Percentiles rank a stretch among this genome's conserved stretches.
These are phyloP conservation scores for Xiphias gladius DNA, from an alignment of 2,113 vertebrate species.

Conservation along the genomic window DNA sequence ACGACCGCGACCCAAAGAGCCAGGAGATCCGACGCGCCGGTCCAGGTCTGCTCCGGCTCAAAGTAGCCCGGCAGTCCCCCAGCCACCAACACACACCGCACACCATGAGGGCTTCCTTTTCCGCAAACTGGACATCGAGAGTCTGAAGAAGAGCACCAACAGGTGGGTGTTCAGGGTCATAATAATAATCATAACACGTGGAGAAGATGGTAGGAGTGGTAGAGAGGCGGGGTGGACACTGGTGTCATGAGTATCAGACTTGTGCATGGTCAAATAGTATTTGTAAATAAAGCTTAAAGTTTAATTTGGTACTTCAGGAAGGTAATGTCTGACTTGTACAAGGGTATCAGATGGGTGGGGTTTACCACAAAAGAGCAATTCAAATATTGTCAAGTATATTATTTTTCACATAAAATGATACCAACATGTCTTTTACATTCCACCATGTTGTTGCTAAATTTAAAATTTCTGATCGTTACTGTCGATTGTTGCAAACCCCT, in stretches of 20 bases:
- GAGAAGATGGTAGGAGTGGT: constrained; percentile 13
- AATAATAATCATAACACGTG: not conserved
- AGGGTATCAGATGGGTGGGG: not conserved
- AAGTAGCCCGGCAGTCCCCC: constrained; percentile 82
- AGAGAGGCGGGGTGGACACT: constrained; percentile 15
- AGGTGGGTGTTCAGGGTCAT: constrained; percentile 85
- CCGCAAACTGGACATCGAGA: constrained; percentile 93
- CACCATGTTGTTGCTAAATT: not conserved
- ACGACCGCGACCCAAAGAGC: constrained; percentile 89
- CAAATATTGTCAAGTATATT: too few relatives aligned
- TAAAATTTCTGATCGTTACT: not conserved
- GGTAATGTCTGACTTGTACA: not conserved
- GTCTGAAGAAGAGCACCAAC: constrained; percentile 92
- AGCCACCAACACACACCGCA: constrained; percentile 86
- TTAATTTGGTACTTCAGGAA: not conserved
- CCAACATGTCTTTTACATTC: not conserved
- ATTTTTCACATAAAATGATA: too few relatives aligned
- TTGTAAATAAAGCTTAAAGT: not conserved
- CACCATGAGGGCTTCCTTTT: constrained; percentile 94
- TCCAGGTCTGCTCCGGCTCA: constrained; percentile 92
- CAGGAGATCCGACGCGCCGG: constrained; percentile 86
- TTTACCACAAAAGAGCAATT: not conserved
- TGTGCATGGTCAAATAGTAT: not conserved
- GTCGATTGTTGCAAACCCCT: too few relatives aligned
- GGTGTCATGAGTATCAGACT: constrained; percentile 53